Percentiles rank a stretch among this genome's conserved stretches.
These are phyloP conservation scores for Monopterus albus DNA, from an alignment of 2,113 vertebrate genomes.

Conservation along the genomic window DNA sequence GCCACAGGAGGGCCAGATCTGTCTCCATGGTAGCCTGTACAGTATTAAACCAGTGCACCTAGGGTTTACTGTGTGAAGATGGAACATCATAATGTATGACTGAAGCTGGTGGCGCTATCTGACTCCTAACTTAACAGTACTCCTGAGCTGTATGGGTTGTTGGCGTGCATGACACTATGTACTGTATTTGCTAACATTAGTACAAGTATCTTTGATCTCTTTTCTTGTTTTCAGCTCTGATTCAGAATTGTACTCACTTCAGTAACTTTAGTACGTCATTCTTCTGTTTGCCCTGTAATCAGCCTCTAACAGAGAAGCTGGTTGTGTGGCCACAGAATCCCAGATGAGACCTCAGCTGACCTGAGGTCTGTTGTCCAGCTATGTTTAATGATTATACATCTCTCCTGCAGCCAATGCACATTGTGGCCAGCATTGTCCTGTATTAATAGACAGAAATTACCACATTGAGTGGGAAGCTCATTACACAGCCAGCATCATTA, in stretches of 20 bases:
- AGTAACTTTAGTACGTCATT: background rate
- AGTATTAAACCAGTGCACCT: constrained; percentile 16
- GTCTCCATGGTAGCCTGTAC: constrained; percentile 41
- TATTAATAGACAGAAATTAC: constrained; percentile 64
- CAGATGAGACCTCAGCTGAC: constrained; percentile 35
- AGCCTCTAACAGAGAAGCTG: background rate
- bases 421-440: constrained; percentile 54
- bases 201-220: background rate
- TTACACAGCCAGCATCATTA: constrained; percentile 46
- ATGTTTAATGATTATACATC: constrained; percentile 24
- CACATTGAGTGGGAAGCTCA: constrained; percentile 45
- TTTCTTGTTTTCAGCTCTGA: too few species aligned
- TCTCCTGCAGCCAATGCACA: constrained; percentile 35
- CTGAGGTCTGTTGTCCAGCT: constrained; percentile 7
- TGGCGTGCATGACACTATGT: too few species aligned
- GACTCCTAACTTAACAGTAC: constrained; percentile 13
- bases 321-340: constrained; percentile 36
- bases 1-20: background rate
- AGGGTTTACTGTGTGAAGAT: background rate
- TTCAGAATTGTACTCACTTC: background rate
- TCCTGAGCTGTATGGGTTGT: too few species aligned
- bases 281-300: background rate
- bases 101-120: constrained; percentile 34
- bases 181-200: background rate
- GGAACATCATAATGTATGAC: constrained; percentile 14